Conservation (phyloP, 2,888 invertebrate species). For the Drosophila putrida region DNA sequence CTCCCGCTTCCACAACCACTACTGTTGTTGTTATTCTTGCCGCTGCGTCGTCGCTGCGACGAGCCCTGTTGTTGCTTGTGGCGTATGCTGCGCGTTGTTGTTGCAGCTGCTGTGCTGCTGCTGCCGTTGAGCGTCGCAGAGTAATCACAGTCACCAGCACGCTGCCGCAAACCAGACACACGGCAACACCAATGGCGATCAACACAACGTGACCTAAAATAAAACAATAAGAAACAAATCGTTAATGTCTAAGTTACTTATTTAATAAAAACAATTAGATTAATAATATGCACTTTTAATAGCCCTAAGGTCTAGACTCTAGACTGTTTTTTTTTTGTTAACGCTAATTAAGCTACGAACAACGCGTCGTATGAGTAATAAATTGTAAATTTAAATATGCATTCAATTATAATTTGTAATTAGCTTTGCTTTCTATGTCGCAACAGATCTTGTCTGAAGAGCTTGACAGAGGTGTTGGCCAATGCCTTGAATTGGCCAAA, state of each 20-base stretch:
- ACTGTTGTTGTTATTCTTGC: conserved; percentile 36
- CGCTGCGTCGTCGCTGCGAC: conserved; percentile 69
- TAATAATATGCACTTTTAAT: conserved; percentile 10
- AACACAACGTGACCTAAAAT: conserved; percentile 78
- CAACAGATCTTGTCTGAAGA: background rate
- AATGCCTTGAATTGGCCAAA: conserved; percentile 1
- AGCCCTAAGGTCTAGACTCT: conserved; percentile 1
- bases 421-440: background rate
- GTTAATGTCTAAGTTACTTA: background rate
- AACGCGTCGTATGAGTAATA: conserved; percentile 27
- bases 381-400: background rate
- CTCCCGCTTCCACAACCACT: conserved; percentile 44
- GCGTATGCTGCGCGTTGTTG: conserved; percentile 50
- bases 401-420: conserved; percentile 15
- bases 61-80: conserved; percentile 52
- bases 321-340: background rate
- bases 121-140: conserved; percentile 65
- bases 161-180: conserved; percentile 82
- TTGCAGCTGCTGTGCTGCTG: conserved; percentile 41
- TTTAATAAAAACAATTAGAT: background rate
- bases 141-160: conserved; percentile 81
- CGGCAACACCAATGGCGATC: conserved; percentile 82
- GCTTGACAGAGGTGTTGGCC: background rate
- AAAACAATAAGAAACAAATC: background rate
- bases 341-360: background rate